Base-by-base conservation (phyloP, 2,888 invertebrate genomes). In the Drosophila macrospina region DNA sequence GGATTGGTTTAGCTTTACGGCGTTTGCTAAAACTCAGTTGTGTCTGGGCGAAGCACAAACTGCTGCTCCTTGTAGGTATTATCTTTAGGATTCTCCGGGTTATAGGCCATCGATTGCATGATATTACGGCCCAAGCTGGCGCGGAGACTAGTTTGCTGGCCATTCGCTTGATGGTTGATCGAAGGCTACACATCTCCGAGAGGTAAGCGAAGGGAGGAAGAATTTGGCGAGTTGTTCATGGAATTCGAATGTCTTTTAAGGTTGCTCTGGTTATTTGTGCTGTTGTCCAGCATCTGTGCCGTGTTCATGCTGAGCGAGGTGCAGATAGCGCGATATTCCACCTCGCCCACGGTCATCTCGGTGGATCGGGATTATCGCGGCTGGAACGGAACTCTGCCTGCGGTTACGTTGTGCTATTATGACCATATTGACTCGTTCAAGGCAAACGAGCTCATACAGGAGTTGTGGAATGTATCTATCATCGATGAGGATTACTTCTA, bases 401-500 rank as follows among this genome's bases (percentile, higher is more conserved):
- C 91, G 1, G 86, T 91, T 4, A 92, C 92, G 0, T 56, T 92
- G 0, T 92, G 92, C 75, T 92, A 91, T 69, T 87, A 91, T 41
- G 89, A 91, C 59, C 89, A 91, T 48, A 80, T 91, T 5, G 91
- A 91, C 62, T 79, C 87, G 4, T 84, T 80, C 15, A 90, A 90
- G 71, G 90, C 91, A 26, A 90, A 89, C 24, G 85, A 90, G 42
- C 88, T 81, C 7, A 90, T 91, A 24, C 80, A 88, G 69, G 78
- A 86, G 1, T 77, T 86, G 50, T 94, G 93, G 93, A 91, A 92
- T 67, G 78, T 93, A 8, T 90, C 91, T 6, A 78, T 89, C 24
- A 76, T 90, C 0, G 90, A 93, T 64, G 86, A 91, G 59, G 92
- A 93, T 26, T 94, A 92, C 69, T 85, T 91, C 10, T 93, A 93